phyloP scores from a whole-genome alignment of 2,113 vertebrate species.

The Coptodon rendalli region DNA sequence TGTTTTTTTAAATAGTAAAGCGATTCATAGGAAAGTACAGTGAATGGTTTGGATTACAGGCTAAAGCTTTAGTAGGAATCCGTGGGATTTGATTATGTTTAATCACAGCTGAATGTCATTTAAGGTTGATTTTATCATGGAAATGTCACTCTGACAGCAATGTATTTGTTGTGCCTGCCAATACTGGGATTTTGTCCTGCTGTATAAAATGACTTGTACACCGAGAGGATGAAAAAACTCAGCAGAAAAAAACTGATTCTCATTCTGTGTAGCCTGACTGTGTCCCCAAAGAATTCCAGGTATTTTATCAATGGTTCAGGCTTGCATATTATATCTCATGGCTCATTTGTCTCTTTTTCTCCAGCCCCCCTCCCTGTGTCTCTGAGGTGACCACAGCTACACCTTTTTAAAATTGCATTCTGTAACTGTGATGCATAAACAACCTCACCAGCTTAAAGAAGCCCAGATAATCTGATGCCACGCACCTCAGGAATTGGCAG shows the following conservation, averaged over 20 bases:
- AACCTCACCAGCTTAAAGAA: constrained; percentile 24
- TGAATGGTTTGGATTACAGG: constrained; percentile 36
- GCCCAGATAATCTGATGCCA: constrained; percentile 52
- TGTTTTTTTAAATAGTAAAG: background rate
- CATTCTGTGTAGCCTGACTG: background rate
- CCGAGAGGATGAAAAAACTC: background rate
- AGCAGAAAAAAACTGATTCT: background rate
- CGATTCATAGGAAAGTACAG: background rate
- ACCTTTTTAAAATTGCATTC: constrained; percentile 50
- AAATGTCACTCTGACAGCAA: constrained; percentile 20
- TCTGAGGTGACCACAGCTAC: constrained; percentile 18
- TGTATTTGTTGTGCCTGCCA: constrained; percentile 9
- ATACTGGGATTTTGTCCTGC: background rate
- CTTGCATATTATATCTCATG: background rate
- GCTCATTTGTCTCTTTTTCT: constrained; percentile 18
- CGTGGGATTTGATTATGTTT: constrained; percentile 42
- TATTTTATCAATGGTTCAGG: constrained; percentile 14
- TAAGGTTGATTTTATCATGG: constrained; percentile 42
- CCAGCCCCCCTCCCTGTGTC: background rate
- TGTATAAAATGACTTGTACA: background rate
- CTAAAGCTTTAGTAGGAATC: constrained; percentile 35
- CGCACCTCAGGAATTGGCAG: constrained; percentile 34
- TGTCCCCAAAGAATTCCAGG: background rate
- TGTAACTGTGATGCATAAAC: constrained; percentile 36
- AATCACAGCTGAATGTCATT: constrained; percentile 47